These are phyloP conservation scores for Anticlea derivata DNA, from an alignment of 2,888 invertebrate genomes.

Conservation along the genomic window DNA sequence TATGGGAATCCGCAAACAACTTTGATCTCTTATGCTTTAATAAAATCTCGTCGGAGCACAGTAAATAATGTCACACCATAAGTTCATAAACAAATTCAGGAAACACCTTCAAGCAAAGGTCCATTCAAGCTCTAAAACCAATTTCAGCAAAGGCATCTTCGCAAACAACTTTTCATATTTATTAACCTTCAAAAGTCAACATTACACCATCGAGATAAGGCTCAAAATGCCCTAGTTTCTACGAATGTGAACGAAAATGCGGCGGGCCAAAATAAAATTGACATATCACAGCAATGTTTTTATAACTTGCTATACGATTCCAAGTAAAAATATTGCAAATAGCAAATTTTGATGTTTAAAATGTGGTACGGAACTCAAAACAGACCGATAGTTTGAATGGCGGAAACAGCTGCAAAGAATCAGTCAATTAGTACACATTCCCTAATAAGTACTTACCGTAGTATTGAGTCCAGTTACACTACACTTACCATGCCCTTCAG, in stretches of 20 bases:
- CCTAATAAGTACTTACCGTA: no score
- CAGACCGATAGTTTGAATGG: no score
- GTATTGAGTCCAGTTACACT: no score
- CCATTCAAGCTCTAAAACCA: conserved; percentile 28
- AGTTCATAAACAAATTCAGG: conserved; percentile 12
- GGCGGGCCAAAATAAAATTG: conserved; percentile 4
- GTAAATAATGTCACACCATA: conserved; percentile 3
- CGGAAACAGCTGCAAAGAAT: no score
- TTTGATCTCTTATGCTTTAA: no score
- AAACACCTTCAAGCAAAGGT: conserved; percentile 14
- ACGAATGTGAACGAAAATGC: neutral
- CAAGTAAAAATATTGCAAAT: no score
- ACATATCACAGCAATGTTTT: conserved; percentile 8
- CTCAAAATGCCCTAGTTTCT: neutral
- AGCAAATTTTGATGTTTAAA: no score
- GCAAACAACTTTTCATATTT: neutral
- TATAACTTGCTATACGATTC: no score
- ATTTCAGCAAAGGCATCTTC: conserved; percentile 19
- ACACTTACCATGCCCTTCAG: no score
- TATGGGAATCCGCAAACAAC: no score
- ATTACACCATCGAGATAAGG: neutral
- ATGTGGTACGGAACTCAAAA: no score
- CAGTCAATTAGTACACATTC: no score
- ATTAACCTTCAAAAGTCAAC: conserved; percentile 4
- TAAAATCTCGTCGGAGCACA: neutral